Percentiles rank a stretch among this genome's conserved stretches.
Conservation (phyloP, 2,888 invertebrate species). For the Drosophila seclusa region DNA sequence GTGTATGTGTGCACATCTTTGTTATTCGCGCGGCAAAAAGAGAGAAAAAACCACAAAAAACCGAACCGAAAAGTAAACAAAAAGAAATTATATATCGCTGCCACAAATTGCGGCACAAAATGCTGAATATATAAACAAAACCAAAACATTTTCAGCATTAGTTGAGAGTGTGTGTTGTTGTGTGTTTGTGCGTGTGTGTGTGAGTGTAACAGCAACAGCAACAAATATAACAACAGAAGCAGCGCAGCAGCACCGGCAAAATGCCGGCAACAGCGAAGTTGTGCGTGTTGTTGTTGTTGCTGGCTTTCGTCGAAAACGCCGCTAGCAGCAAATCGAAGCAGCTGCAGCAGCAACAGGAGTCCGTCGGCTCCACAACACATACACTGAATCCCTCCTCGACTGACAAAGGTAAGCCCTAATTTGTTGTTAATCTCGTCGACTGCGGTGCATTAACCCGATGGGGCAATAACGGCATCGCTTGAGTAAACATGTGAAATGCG, state of each 20-base stretch:
- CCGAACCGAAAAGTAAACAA: slow-evolving; percentile 55
- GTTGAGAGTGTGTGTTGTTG: slow-evolving; percentile 28
- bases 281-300: slow-evolving; percentile 66
- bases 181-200: slow-evolving; percentile 22
- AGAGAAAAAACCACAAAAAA: slow-evolving; percentile 38
- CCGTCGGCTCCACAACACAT: slow-evolving; percentile 43
- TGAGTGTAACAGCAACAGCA: slow-evolving; percentile 35
- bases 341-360: slow-evolving; percentile 62
- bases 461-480: slow-evolving; percentile 52
- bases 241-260: slow-evolving; percentile 58
- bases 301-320: slow-evolving; percentile 47
- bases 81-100: slow-evolving; percentile 34
- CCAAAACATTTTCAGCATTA: slow-evolving; percentile 45
- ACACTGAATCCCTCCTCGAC: slow-evolving; percentile 56
- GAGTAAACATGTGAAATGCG: slow-evolving; percentile 58
- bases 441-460: slow-evolving; percentile 66
- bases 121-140: slow-evolving; percentile 56
- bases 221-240: slow-evolving; percentile 24
- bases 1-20: slow-evolving; percentile 31
- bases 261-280: slow-evolving; percentile 73
- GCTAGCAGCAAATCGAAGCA: slow-evolving; percentile 48
- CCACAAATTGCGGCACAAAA: slow-evolving; percentile 62
- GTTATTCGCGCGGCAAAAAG: slow-evolving; percentile 65
- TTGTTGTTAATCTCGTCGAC: slow-evolving; percentile 57
- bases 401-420: slow-evolving; percentile 68